A percentile compares a stretch with the other conserved stretches of the same genome.
phyloP scores from a whole-genome alignment of 1,140 invertebrate genomes.

The Aphaenogaster rudis region DNA sequence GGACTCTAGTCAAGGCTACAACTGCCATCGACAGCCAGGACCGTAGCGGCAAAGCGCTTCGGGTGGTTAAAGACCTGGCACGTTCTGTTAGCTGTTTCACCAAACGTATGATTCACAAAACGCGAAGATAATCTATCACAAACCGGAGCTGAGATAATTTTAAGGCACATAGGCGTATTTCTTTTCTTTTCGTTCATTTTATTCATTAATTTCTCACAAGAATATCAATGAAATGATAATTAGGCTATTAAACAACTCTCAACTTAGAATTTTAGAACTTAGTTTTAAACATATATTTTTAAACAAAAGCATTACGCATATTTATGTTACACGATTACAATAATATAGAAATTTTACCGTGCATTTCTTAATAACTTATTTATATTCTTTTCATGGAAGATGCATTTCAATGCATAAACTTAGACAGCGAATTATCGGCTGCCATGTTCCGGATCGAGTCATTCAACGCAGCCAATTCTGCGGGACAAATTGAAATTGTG shows the following conservation, averaged over 20 bases:
- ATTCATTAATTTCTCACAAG: neutral
- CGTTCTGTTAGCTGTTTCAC: neutral
- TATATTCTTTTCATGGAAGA: neutral
- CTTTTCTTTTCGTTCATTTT: neutral
- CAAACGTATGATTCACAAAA: neutral
- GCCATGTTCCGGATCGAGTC: neutral
- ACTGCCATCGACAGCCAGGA: slow-evolving; percentile 63
- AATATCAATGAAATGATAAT: neutral
- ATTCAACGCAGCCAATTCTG: neutral
- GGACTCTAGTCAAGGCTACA: slow-evolving; percentile 75
- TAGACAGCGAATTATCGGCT: neutral
- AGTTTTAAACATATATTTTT: neutral
- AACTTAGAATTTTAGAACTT: neutral
- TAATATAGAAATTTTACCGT: neutral
- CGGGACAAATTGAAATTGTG: neutral
- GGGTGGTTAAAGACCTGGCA: neutral
- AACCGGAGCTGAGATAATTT: neutral
- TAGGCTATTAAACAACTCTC: slow-evolving; percentile 10
- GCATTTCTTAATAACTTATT: slow-evolving; percentile 1
- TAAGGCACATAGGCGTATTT: neutral
- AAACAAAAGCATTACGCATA: neutral
- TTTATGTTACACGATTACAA: neutral
- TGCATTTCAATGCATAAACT: neutral
- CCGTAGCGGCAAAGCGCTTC: slow-evolving; percentile 43
- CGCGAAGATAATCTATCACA: neutral